Conservation (phyloP, 2,113 vertebrate species). For the Protobothrops mucrosquamatus region DNA sequence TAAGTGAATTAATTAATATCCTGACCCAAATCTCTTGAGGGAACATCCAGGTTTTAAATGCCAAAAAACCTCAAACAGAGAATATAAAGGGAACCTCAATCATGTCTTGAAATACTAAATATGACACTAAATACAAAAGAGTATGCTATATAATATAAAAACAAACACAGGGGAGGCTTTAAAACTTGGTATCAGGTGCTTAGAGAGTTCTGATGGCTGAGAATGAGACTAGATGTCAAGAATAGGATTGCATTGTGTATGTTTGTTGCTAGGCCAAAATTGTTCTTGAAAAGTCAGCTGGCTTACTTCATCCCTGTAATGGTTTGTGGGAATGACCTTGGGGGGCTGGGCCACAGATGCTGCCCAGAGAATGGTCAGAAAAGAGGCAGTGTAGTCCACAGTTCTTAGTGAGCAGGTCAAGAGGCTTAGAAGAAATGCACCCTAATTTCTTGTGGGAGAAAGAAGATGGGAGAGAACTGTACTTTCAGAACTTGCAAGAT, state of each 20-base stretch:
- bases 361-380: neutral
- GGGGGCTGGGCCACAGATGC: neutral
- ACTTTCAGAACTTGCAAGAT: neutral
- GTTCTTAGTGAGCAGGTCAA: neutral
- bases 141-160: neutral
- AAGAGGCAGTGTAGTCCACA: neutral
- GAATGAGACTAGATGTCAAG: neutral
- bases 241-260: neutral
- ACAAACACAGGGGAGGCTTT: neutral
- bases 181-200: neutral
- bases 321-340: neutral
- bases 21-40: neutral
- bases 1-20: neutral
- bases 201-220: neutral
- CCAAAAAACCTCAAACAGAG: neutral
- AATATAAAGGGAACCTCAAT: neutral
- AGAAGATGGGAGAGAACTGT: neutral
- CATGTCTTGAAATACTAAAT: neutral
- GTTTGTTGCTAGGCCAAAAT: neutral
- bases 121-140: neutral
- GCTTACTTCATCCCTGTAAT: neutral
- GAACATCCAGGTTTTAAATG: neutral
- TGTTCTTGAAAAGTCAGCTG: neutral
- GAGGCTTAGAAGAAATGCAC: neutral
- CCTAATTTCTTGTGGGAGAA: neutral